Conservation (phyloP, 2,888 invertebrate genomes). For the Halictus quadricinctus region DNA sequence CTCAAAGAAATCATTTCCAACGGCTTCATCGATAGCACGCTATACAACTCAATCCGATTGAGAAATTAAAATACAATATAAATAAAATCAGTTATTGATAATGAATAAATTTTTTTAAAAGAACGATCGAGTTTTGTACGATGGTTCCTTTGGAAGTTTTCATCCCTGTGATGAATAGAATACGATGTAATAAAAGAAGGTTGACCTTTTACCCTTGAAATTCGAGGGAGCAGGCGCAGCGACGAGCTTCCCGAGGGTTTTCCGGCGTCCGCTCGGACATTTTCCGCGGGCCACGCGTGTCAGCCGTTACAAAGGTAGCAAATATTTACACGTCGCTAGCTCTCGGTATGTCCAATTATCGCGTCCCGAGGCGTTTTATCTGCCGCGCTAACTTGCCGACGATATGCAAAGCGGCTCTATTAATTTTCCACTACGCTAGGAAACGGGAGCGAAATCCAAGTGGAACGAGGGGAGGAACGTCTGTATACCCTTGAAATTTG, state of each 20-base stretch:
- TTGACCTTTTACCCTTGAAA: too few relatives aligned
- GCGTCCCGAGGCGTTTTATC: constrained; percentile 73
- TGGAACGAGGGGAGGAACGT: constrained; percentile 6
- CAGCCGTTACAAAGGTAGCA: constrained; percentile 64
- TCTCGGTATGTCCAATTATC: constrained; percentile 73
- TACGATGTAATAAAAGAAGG: too few relatives aligned
- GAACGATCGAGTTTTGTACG: too few relatives aligned
- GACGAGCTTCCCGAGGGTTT: neutral
- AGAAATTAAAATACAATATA: too few relatives aligned
- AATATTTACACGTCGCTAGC: constrained; percentile 64
- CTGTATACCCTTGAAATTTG: constrained; percentile 39
- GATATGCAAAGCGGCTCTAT: constrained; percentile 65
- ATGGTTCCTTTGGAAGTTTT: too few relatives aligned
- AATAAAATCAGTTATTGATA: too few relatives aligned
- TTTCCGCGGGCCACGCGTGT: constrained; percentile 48
- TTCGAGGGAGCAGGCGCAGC: neutral
- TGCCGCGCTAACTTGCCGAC: constrained; percentile 57
- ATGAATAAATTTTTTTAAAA: too few relatives aligned
- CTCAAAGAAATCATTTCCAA: too few relatives aligned
- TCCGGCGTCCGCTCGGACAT: constrained; percentile 20
- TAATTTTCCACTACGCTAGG: constrained; percentile 47
- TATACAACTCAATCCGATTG: too few relatives aligned
- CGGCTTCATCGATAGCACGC: too few relatives aligned
- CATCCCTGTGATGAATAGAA: too few relatives aligned
- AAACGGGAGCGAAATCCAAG: constrained; percentile 14